Conservation (phyloP, 2,113 vertebrate genomes). For the Sprattus sprattus region DNA sequence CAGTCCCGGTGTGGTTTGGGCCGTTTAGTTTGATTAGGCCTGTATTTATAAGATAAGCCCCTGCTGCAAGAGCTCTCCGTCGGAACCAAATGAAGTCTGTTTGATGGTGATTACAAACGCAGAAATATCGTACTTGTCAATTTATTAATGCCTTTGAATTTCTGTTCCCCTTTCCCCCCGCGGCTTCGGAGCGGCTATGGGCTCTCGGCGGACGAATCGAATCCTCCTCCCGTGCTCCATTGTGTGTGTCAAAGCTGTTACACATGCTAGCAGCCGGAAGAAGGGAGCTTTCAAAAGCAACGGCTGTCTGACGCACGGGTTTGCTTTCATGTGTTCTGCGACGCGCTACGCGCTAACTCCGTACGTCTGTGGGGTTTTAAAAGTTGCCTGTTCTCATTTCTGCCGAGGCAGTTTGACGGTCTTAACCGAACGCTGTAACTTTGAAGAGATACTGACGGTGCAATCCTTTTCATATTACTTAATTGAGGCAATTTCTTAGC, state of each 20-base stretch:
- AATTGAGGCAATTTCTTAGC: not conserved
- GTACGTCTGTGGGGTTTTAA: too few species aligned
- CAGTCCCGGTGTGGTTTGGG: slow-evolving; percentile 61
- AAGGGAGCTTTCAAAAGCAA: too few species aligned
- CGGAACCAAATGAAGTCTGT: slow-evolving; percentile 63
- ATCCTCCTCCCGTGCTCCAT: not conserved
- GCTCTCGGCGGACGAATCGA: not conserved
- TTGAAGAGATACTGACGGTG: not conserved
- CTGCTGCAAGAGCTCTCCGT: slow-evolving; percentile 37
- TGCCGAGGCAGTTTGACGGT: too few species aligned
- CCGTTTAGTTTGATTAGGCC: slow-evolving; percentile 73
- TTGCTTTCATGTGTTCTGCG: too few species aligned
- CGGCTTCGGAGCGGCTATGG: not conserved
- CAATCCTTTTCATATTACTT: not conserved
- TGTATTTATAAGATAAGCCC: slow-evolving; percentile 70
- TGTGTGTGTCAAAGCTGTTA: slow-evolving; percentile 1
- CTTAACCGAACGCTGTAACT: too few species aligned
- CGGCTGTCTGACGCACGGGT: too few species aligned
- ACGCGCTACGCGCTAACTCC: too few species aligned
- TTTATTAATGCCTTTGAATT: slow-evolving; percentile 67
- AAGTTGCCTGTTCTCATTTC: too few species aligned
- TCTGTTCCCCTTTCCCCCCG: slow-evolving; percentile 29
- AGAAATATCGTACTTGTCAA: slow-evolving; percentile 63
- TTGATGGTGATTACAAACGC: slow-evolving; percentile 68
- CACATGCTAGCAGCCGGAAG: too few species aligned